A percentile compares a stretch with the other conserved stretches of the same genome.
Conservation (phyloP, 2,888 invertebrate species). For the Strigamia maritima region DNA sequence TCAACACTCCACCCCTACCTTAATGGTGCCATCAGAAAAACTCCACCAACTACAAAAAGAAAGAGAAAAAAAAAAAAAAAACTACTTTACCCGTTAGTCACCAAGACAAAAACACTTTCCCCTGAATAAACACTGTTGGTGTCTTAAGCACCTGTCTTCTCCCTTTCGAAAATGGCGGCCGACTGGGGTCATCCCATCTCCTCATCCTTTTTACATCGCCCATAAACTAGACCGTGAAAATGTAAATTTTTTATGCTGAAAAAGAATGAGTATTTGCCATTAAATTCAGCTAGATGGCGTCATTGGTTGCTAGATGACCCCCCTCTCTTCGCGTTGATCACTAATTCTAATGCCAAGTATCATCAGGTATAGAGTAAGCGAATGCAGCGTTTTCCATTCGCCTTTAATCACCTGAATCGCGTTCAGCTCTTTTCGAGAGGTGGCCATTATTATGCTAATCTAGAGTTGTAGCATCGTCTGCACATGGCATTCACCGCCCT, state of each 20-base stretch:
- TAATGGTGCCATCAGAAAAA: background rate
- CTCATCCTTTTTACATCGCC: background rate
- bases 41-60: no score
- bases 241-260: background rate
- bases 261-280: no score
- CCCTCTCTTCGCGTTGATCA: background rate
- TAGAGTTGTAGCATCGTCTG: background rate
- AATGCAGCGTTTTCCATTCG: background rate
- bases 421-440: background rate
- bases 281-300: background rate
- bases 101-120: background rate
- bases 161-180: background rate
- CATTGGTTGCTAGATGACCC: background rate
- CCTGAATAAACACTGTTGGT: background rate
- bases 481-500: background rate
- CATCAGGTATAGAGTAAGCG: background rate
- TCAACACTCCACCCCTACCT: background rate
- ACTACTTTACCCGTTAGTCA: background rate
- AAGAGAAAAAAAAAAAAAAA: background rate
- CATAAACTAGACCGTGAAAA: background rate
- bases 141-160: background rate
- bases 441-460: background rate
- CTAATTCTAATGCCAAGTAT: conserved; percentile 2
- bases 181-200: background rate
- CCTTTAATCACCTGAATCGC: background rate